These are phyloP conservation scores for Nymphalis urticae DNA, from an alignment of 2,888 invertebrate species.

Conservation along the genomic window DNA sequence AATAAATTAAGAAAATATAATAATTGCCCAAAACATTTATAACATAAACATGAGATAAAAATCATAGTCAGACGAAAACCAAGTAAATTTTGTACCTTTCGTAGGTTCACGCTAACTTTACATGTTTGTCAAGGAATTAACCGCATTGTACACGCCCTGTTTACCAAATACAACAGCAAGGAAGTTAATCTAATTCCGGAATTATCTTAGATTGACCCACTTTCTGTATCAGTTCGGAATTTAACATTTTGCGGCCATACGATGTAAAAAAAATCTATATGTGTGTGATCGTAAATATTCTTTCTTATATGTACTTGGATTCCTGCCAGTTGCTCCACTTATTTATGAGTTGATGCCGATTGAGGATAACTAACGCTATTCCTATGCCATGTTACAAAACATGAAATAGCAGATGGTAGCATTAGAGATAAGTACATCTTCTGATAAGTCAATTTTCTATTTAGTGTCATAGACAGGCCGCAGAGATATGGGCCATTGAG, in stretches of 20 bases:
- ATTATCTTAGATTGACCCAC: constrained; percentile 32
- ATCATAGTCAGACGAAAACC: neutral
- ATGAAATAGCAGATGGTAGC: constrained; percentile 10
- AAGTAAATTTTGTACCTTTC: neutral
- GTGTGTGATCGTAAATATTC: constrained; percentile 34
- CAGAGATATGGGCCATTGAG: too few species aligned
- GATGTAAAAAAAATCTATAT: constrained; percentile 28
- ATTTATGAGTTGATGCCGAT: constrained; percentile 31
- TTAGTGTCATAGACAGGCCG: too few species aligned
- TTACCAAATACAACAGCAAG: constrained; percentile 19
- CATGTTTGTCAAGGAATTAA: constrained; percentile 23
- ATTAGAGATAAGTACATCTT: neutral
- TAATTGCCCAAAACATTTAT: neutral
- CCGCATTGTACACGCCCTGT: constrained; percentile 21
- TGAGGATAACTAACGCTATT: constrained; percentile 25
- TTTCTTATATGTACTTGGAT: constrained; percentile 35
- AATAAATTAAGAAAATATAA: neutral
- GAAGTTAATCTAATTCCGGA: constrained; percentile 29
- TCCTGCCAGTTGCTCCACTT: constrained; percentile 38
- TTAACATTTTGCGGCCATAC: constrained; percentile 21
- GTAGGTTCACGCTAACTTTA: constrained; percentile 4
- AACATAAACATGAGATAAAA: constrained; percentile 1
- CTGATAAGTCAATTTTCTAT: too few species aligned
- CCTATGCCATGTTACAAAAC: constrained; percentile 8
- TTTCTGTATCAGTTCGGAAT: constrained; percentile 25